Percentiles rank a stretch among this genome's conserved stretches.
These are phyloP conservation scores for Nannobrachium achirus DNA, from an alignment of 2,113 vertebrate genomes.

Conservation along the genomic window DNA sequence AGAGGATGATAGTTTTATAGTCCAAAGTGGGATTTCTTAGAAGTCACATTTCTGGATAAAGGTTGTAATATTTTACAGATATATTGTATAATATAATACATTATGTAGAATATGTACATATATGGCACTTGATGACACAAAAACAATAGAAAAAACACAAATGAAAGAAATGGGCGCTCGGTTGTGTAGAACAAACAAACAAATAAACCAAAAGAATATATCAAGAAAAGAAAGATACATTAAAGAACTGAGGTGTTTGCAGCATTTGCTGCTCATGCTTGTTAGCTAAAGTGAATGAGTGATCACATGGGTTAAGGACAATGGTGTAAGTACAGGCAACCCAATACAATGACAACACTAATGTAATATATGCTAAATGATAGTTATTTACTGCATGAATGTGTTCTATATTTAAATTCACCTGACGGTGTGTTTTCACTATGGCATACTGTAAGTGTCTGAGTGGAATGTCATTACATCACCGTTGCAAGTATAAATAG, in stretches of 20 bases:
- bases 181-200: slow-evolving; percentile 35
- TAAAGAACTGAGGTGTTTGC: slow-evolving; percentile 26
- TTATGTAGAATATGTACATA: slow-evolving; percentile 49
- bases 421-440: slow-evolving; percentile 13
- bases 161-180: slow-evolving; percentile 45
- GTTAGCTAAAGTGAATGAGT: slow-evolving; percentile 40
- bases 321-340: slow-evolving; percentile 82
- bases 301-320: slow-evolving; percentile 79
- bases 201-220: slow-evolving; percentile 17
- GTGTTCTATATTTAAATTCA: not conserved
- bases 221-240: slow-evolving; percentile 1
- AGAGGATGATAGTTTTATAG: slow-evolving; percentile 9
- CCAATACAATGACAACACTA: slow-evolving; percentile 66
- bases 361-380: slow-evolving; percentile 31
- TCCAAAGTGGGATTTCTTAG: slow-evolving; percentile 17
- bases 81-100: slow-evolving; percentile 17
- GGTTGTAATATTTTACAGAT: slow-evolving; percentile 27
- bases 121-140: slow-evolving; percentile 51
- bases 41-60: slow-evolving; percentile 30
- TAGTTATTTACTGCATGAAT: not conserved
- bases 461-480: slow-evolving; percentile 12
- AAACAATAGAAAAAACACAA: slow-evolving; percentile 32
- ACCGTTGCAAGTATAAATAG: slow-evolving; percentile 23
- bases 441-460: slow-evolving; percentile 1
- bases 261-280: not conserved